phyloP scores from a whole-genome alignment of 2,797 vertebrate genomes.

The Darevskia mixta region DNA sequence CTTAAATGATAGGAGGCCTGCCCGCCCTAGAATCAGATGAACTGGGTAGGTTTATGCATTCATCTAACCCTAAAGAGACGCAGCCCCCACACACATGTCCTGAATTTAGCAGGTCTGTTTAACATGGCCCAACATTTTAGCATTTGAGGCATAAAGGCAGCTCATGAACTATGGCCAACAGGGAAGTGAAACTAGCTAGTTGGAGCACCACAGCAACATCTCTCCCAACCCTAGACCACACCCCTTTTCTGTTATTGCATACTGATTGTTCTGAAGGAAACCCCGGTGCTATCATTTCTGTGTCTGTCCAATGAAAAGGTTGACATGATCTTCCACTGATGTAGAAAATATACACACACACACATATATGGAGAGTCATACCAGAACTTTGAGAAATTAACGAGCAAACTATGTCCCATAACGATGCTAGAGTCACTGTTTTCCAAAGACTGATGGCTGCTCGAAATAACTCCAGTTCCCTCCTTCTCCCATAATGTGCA shows the following conservation, averaged over 20 bases:
- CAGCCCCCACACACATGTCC: neutral
- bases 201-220: no score
- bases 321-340: neutral
- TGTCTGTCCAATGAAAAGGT: neutral
- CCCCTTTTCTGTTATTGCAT: no score
- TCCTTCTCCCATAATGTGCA: neutral
- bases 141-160: neutral
- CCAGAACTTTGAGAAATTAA: neutral
- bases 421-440: neutral
- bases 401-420: neutral
- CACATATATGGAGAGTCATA: neutral
- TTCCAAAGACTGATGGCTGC: neutral
- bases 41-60: no score
- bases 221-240: neutral
- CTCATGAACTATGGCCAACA: neutral
- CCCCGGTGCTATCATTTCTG: no score
- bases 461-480: neutral
- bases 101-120: neutral
- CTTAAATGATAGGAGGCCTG: neutral
- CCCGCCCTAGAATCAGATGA: neutral
- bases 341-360: neutral
- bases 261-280: neutral
- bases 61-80: neutral
- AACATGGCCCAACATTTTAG: neutral
- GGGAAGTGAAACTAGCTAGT: conserved; percentile 4